Conservation (phyloP, 2,888 invertebrate species). For the Zootermopsis nevadensis region DNA sequence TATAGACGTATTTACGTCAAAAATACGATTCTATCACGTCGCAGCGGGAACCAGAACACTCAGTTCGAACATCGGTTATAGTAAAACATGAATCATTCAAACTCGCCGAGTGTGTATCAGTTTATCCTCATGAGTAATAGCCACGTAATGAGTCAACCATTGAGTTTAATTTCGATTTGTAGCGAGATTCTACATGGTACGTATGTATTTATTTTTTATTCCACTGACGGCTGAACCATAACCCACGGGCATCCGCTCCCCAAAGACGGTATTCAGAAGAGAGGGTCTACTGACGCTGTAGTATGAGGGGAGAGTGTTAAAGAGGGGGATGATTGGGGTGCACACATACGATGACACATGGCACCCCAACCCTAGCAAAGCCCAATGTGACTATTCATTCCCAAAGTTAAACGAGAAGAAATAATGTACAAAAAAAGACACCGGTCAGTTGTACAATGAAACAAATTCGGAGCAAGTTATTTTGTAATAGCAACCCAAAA, state of each 20-base stretch:
- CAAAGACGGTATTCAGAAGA: conserved; percentile 26
- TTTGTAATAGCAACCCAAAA: no score
- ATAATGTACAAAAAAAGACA: no score
- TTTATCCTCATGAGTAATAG: conserved; percentile 42
- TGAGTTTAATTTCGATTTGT: conserved; percentile 36
- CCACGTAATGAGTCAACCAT: conserved; percentile 47
- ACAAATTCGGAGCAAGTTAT: no score
- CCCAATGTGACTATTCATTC: not conserved
- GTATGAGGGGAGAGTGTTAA: conserved; percentile 16
- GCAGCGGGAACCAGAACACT: no score
- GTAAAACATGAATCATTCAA: not conserved
- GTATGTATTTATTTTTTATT: conserved; percentile 22
- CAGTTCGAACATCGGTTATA: not conserved
- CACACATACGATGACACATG: conserved; percentile 11
- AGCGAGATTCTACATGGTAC: not conserved
- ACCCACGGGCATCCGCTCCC: conserved; percentile 25
- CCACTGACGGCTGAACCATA: conserved; percentile 15
- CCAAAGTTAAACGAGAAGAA: not conserved
- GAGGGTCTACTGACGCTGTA: not conserved
- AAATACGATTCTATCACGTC: no score
- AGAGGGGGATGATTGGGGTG: conserved; percentile 9
- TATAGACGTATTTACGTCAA: no score
- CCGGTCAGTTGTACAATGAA: no score
- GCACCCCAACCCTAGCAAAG: not conserved
- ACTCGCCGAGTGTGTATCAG: not conserved